Evolutionary conservation across 2,113 vertebrate genomes (phyloP).

Genomic region (Rallus limicola): DNA sequence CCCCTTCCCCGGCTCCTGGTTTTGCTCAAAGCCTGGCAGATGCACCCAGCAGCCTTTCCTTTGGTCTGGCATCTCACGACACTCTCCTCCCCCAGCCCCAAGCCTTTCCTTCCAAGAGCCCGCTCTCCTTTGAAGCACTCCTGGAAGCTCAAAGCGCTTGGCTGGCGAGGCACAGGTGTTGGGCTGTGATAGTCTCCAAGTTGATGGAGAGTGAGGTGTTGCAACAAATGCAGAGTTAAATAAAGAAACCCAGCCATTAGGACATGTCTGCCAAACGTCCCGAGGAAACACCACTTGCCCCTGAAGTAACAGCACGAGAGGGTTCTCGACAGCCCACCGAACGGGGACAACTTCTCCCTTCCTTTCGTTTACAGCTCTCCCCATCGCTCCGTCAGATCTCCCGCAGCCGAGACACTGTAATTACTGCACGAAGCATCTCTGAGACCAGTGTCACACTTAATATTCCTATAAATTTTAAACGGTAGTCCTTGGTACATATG

Average conservation of each 20-base stretch:
- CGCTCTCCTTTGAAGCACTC: not conserved
- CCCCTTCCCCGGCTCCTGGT: too few species aligned
- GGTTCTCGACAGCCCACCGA: not conserved
- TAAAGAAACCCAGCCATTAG: not conserved
- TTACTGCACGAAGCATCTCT: conserved; percentile 61
- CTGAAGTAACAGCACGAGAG: not conserved
- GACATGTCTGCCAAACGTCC: accelerated
- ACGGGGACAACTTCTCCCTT: not conserved
- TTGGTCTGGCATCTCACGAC: not conserved
- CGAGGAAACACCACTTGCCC: not conserved
- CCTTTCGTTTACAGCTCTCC: not conserved
- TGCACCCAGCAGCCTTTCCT: not conserved
- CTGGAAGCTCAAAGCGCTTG: not conserved
- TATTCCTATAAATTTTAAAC: conserved; percentile 84
- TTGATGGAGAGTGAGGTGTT: accelerated
- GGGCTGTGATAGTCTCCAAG: not conserved
- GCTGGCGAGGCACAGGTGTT: not conserved
- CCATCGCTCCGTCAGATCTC: not conserved
- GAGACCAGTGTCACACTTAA: conserved; percentile 79
- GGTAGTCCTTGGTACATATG: conserved; percentile 80
- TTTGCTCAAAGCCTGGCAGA: not conserved
- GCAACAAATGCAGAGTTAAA: not conserved
- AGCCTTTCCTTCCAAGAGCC: not conserved
- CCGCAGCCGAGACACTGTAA: conserved; percentile 38
- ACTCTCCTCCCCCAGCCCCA: too few species aligned